Base-by-base conservation (phyloP, 2,797 vertebrate genomes). In the Anguilla obscura region DNA sequence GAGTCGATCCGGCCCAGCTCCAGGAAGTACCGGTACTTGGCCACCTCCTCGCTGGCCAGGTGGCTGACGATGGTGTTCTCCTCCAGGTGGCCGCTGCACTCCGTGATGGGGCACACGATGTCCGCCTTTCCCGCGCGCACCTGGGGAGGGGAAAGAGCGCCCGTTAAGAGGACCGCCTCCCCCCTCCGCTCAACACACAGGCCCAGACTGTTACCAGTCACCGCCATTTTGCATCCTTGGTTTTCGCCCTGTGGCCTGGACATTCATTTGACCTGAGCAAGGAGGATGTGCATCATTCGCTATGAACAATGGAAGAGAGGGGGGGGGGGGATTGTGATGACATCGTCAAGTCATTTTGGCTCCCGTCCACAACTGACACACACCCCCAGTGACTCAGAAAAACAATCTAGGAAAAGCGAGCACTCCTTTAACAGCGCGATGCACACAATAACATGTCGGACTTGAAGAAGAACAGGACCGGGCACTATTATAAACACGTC, bases 1-100 rank as follows among this genome's bases (percentile, higher is more conserved):
- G 97, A 96, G 95, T 99, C 98, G 90, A 99, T 96, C 89, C 97
- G 96, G 95, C 97, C 97, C 91, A 99, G 96, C 94, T 99, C 98
- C 95, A 98, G 90, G 93, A 99, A 98, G 95, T 99, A 99, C 66
- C 95, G 97, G 89, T 99, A 99, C 91, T 98, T 98, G 83, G 96
- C 97, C 92, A 98, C 95, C 36, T 99, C 98, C 0, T 99, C 98
- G 0, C 93, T 96, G 33, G 97, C 95, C 91, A 99, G 93, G 89
- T 97, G 96, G 88, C 96, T 97, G 89, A 98, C 92, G 89, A 99
- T 95, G 52, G 96, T 94, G 86, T 95, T 95, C 94, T 99, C 98
- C 91, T 98, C 98, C 93, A 99, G 95, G 92, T 96, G 96, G 89
- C 98, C 97, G 0, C 95, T 97, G 94, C 98, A 99, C 92, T 99